These are phyloP conservation scores for Drosophila mimetica DNA, from an alignment of 2,888 invertebrate species.

Conservation along the genomic window DNA sequence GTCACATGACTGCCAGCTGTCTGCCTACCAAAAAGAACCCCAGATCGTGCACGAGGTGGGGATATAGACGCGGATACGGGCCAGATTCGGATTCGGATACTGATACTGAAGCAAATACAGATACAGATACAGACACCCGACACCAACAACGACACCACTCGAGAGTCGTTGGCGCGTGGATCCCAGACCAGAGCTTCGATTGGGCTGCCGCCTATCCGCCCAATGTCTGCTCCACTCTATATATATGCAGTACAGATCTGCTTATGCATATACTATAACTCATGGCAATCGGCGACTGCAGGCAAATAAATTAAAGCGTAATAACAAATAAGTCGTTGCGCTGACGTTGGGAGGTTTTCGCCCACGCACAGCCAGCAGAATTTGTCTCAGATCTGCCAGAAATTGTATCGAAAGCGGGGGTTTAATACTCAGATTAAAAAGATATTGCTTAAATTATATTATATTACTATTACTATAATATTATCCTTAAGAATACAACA, in stretches of 20 bases:
- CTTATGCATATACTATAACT: constrained; percentile 63
- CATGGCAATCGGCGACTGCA: constrained; percentile 70
- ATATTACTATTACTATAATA: too few species aligned
- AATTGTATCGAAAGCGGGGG: neutral
- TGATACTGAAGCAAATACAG: constrained; percentile 17
- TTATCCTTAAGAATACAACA: neutral
- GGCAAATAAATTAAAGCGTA: constrained; percentile 81
- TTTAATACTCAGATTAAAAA: neutral
- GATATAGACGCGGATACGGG: constrained; percentile 12
- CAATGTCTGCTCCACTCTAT: constrained; percentile 58
- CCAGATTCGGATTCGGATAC: constrained; percentile 14
- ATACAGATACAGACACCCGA: constrained; percentile 46
- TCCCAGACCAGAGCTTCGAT: constrained; percentile 58
- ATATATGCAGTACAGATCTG: constrained; percentile 29
- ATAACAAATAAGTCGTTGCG: constrained; percentile 80
- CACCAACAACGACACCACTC: constrained; percentile 37
- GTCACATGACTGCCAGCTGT: constrained; percentile 79
- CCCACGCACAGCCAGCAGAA: constrained; percentile 22
- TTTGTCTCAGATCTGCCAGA: constrained; percentile 20
- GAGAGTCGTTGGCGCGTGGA: constrained; percentile 67
- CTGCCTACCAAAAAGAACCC: constrained; percentile 65
- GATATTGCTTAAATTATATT: too few species aligned
- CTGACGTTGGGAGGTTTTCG: constrained; percentile 38
- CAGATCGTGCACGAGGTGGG: constrained; percentile 23
- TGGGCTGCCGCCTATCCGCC: constrained; percentile 65